Conservation (phyloP, 2,113 vertebrate genomes). For the Oxygymnocypris stewartii region DNA sequence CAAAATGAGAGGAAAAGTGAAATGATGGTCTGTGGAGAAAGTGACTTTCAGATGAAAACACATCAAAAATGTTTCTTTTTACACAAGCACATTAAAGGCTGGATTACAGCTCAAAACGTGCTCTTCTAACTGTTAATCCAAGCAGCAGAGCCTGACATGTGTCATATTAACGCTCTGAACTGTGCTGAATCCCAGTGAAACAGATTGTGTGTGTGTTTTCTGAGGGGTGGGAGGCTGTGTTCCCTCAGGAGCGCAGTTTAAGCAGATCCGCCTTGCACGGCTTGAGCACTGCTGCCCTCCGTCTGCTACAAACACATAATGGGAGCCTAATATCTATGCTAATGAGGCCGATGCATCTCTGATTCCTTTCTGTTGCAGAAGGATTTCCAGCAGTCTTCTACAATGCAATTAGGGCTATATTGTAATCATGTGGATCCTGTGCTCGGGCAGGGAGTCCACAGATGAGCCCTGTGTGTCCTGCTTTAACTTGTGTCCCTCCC, state of each 20-base stretch:
- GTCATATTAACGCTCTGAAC: slow-evolving; percentile 57
- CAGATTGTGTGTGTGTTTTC: slow-evolving; percentile 48
- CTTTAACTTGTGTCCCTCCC: slow-evolving; percentile 17
- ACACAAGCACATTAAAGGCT: not conserved
- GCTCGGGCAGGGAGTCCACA: slow-evolving; percentile 43
- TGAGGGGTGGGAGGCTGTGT: slow-evolving; percentile 42
- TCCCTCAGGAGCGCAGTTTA: slow-evolving; percentile 47
- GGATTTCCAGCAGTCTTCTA: slow-evolving; percentile 61
- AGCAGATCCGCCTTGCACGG: slow-evolving; percentile 50
- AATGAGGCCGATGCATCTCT: slow-evolving; percentile 69
- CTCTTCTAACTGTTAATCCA: slow-evolving; percentile 67
- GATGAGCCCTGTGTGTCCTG: slow-evolving; percentile 34
- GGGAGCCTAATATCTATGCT: slow-evolving; percentile 68
- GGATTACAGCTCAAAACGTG: slow-evolving; percentile 66
- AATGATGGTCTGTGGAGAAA: slow-evolving; percentile 24
- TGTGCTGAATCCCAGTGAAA: slow-evolving; percentile 57
- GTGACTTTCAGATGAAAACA: not conserved
- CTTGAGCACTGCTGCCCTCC: slow-evolving; percentile 30
- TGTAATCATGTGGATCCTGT: slow-evolving; percentile 67
- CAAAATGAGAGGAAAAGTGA: not conserved
- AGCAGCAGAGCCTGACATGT: slow-evolving; percentile 57
- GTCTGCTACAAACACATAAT: slow-evolving; percentile 41
- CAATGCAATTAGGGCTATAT: slow-evolving; percentile 66
- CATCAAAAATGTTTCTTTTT: not conserved
- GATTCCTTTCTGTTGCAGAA: too few relatives aligned